Percentiles rank a stretch among this genome's conserved stretches.
phyloP scores from a whole-genome alignment of 2,888 invertebrate genomes.

The Encarsia formosa region DNA sequence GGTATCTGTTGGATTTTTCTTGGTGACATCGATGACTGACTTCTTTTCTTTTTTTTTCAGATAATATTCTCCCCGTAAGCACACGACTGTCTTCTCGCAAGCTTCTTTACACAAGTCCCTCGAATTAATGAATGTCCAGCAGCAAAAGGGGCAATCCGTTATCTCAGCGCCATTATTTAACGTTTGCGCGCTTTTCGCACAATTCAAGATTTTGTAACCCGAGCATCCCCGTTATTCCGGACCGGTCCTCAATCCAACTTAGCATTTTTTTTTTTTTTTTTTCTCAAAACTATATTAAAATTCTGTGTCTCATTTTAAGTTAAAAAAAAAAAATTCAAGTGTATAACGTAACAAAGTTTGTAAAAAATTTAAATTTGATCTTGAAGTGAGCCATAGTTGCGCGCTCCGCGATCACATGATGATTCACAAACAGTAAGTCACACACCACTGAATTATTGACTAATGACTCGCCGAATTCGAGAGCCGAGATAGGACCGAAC shows the following conservation, averaged over 20 bases:
- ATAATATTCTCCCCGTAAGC: no score
- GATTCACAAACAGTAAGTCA: not conserved
- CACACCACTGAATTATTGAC: no score
- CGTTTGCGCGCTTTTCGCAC: not conserved
- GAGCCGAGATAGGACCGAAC: not conserved
- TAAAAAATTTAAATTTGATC: no score
- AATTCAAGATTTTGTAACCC: not conserved
- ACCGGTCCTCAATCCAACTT: not conserved
- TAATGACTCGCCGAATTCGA: no score
- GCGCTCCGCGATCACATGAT: not conserved
- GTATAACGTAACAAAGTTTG: no score
- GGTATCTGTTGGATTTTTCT: not conserved
- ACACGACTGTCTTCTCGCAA: no score
- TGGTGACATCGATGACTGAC: no score
- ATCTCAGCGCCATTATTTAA: not conserved
- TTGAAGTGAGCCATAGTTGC: no score
- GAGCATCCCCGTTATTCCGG: constrained; percentile 2
- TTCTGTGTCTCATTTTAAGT: no score
- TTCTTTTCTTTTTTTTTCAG: no score
- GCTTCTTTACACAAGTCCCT: not conserved
- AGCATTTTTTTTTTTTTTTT: not conserved
- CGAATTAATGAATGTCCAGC: not conserved
- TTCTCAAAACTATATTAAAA: no score
- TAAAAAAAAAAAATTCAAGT: no score
- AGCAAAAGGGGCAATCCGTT: not conserved